phyloP scores from a whole-genome alignment of 2,797 vertebrate species.

The Myotis planiceps region DNA sequence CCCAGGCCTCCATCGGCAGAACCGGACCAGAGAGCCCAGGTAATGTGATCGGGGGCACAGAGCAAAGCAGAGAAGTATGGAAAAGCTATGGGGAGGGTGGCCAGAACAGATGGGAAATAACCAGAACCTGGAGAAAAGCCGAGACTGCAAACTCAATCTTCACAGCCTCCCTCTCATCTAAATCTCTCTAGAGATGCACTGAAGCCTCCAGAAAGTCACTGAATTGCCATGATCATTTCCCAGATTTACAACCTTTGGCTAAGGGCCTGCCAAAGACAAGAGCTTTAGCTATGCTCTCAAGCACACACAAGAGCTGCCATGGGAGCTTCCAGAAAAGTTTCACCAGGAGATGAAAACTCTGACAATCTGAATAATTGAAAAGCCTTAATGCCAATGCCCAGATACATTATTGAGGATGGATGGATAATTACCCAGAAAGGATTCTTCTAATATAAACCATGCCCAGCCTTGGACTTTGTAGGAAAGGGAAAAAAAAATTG shows the following conservation, averaged over 20 bases:
- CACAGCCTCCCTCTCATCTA: neutral
- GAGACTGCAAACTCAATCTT: neutral
- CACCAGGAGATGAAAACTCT: conserved; percentile 67
- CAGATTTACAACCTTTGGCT: conserved; percentile 79
- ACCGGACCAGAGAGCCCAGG: neutral
- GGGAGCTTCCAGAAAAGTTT: conserved; percentile 81
- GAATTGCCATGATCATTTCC: conserved; percentile 71
- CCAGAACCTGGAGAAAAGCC: neutral
- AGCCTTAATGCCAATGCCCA: conserved; percentile 48
- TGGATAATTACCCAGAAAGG: conserved; percentile 32
- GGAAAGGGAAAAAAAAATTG: neutral
- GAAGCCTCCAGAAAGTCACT: conserved; percentile 14
- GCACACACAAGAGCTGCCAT: conserved; percentile 63
- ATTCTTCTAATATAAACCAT: conserved; percentile 46
- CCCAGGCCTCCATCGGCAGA: neutral
- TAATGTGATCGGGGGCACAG: neutral
- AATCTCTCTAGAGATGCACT: neutral
- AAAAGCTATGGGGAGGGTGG: neutral
- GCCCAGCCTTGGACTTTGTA: neutral
- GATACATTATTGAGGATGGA: conserved; percentile 69
- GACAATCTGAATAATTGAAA: conserved; percentile 65
- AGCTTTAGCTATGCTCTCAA: conserved; percentile 50
- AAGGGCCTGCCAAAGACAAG: conserved; percentile 38
- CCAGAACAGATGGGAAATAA: neutral
- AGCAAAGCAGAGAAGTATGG: neutral